A percentile compares a stretch with the other conserved stretches of the same genome.
Conservation (phyloP, 2,888 invertebrate species). For the Drosophila pseudotakahashii region DNA sequence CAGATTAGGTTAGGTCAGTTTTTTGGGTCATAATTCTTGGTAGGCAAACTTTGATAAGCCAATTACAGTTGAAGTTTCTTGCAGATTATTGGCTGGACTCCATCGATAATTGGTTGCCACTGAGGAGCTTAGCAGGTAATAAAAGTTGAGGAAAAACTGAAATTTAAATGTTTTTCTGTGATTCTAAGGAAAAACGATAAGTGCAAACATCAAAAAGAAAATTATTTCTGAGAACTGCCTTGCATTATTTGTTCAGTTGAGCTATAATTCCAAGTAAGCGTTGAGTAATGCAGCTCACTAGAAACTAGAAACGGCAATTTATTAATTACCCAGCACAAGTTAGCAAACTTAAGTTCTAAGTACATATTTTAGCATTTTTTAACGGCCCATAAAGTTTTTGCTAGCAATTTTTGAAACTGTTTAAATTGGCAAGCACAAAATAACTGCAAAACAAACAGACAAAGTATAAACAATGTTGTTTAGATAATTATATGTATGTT, state of each 20-base stretch:
- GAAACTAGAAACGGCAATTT: neutral
- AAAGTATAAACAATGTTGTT: slow-evolving; percentile 1
- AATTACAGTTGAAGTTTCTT: slow-evolving; percentile 18
- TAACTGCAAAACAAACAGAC: neutral
- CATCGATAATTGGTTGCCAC: slow-evolving; percentile 16
- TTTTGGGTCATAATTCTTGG: slow-evolving; percentile 3
- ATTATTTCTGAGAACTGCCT: slow-evolving; percentile 1
- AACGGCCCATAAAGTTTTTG: neutral
- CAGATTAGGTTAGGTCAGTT: slow-evolving; percentile 33
- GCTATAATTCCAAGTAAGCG: slow-evolving; percentile 12
- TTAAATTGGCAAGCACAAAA: slow-evolving; percentile 1
- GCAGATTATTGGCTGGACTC: slow-evolving; percentile 1
- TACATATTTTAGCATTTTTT: slow-evolving; percentile 1
- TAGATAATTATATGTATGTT: neutral
- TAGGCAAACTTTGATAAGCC: slow-evolving; percentile 4
- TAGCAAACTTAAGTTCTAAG: neutral
- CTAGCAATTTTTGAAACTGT: neutral
- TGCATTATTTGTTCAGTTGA: neutral
- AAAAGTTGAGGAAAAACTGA: neutral
- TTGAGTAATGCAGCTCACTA: slow-evolving; percentile 6
- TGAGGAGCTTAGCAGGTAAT: slow-evolving; percentile 3
- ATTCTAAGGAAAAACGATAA: neutral
- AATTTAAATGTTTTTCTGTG: too few species aligned
- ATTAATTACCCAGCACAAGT: neutral
- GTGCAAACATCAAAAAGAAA: neutral